phyloP scores from a whole-genome alignment of 2,888 invertebrate species.

The Pachycephus smyrnensis region DNA sequence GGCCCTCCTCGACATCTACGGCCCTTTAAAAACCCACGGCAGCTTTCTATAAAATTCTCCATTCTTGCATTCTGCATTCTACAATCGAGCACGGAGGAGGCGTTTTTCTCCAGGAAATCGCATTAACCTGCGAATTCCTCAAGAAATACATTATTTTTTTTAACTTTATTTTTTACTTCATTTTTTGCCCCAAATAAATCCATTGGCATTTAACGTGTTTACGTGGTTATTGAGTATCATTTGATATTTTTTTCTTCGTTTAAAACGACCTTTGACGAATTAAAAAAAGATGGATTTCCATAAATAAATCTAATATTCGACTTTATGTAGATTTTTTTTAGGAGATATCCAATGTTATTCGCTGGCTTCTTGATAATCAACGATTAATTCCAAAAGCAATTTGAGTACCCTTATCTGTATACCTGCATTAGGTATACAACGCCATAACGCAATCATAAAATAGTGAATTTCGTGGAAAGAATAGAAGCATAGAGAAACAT shows the following conservation, averaged over 20 bases:
- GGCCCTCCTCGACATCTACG: conserved; percentile 25
- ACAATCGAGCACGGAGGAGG: conserved; percentile 34
- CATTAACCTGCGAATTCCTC: conserved; percentile 12
- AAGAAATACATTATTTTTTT: not conserved
- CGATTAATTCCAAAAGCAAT: not conserved
- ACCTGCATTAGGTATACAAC: not conserved
- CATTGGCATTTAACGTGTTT: not conserved
- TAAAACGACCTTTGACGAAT: not conserved
- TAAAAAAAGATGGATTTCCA: too few species aligned
- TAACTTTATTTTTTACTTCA: not conserved
- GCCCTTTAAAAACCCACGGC: conserved; percentile 36
- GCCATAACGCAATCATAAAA: conserved; percentile 45
- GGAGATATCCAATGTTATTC: not conserved
- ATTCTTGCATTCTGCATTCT: not conserved
- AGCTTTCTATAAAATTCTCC: conserved; percentile 24
- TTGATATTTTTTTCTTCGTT: not conserved
- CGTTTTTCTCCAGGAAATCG: conserved; percentile 42
- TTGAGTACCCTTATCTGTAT: not conserved
- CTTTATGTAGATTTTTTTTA: not conserved
- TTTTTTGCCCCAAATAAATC: not conserved
- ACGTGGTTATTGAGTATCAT: not conserved
- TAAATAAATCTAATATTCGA: not conserved
- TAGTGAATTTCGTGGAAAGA: conserved; percentile 43
- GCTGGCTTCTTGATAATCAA: not conserved
- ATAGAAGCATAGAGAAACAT: conserved; percentile 16